These are phyloP conservation scores for Brachyptera putata DNA, from an alignment of 2,888 invertebrate genomes.

Conservation along the genomic window DNA sequence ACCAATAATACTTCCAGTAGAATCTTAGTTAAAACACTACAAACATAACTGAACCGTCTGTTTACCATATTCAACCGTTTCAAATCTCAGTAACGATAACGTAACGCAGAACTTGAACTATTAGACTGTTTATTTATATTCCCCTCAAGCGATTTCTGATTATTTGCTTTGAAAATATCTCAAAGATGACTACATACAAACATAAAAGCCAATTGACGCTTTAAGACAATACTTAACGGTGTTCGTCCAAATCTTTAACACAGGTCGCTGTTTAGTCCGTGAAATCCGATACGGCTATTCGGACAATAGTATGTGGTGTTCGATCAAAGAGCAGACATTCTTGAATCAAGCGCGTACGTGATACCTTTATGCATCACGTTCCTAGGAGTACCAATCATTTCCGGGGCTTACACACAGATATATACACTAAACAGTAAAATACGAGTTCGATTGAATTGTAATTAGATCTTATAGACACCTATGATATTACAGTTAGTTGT, in stretches of 20 bases:
- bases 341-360: slow-evolving; percentile 12
- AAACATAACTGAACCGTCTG: too few relatives aligned
- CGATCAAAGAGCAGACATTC: neutral
- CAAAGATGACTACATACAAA: too few relatives aligned
- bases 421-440: too few relatives aligned
- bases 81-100: too few relatives aligned
- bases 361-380: neutral
- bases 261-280: neutral
- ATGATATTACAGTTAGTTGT: neutral
- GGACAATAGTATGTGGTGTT: neutral
- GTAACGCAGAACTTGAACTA: too few relatives aligned
- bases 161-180: too few relatives aligned
- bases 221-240: neutral
- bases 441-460: slow-evolving; percentile 14
- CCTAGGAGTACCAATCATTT: slow-evolving; percentile 3
- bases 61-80: too few relatives aligned
- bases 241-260: neutral
- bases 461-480: slow-evolving; percentile 7
- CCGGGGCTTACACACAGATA: slow-evolving; percentile 15
- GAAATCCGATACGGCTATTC: neutral
- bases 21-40: too few relatives aligned
- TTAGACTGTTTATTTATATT: too few relatives aligned
- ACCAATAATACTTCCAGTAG: too few relatives aligned
- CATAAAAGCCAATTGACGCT: too few relatives aligned
- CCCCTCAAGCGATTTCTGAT: neutral